Base-by-base conservation (phyloP, 1,140 invertebrate species). In the Anthonomus grandis region DNA sequence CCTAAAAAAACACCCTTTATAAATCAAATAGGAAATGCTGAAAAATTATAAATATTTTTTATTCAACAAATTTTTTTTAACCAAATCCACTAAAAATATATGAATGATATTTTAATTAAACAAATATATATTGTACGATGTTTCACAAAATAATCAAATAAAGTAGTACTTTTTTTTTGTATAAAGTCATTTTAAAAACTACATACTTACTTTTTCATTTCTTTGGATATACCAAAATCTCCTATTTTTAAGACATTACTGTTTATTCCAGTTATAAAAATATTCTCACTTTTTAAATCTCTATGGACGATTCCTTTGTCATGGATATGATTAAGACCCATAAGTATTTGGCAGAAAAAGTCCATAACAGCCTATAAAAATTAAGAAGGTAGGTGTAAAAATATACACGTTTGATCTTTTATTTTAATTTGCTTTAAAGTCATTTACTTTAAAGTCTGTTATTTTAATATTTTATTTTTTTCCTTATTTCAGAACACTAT, bases 201-300 rank as follows among this genome's bases (percentile, higher is more conserved):
- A 2, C 13, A 34, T 10, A 63, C 60, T 61, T 59, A 73, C 71
- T 60, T 68, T 25, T 54, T 9, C 31, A 89, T 79, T 65, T 85
- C 77, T 72, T 86, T 89, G 0, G 87, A 88, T 57, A 90, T 83
- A 8, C 88, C 88, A 74, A 91, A 91, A 74, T 90, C 88, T 1
- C 85, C 85, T 55, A 90, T 85, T 76, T 90, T 89, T 5, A 87
- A 77, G 19, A 84, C 72, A 37, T 77, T 64, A 1, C 79, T 77
- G 59, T 81, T 74, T 42, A 76, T 74, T 12, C 84, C 82, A 23
- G 78, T 76, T 47, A 87, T 78, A 3, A 90, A 73, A 36, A 91
- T 89, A 72, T 91, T 91, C 69, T 86, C 84, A 2, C 85, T 80
- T 74, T 89, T 91, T 21, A 90, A 75, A 70, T 90, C 87, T 61